These are phyloP conservation scores for Oncorhynchus nerka DNA, from an alignment of 2,113 vertebrate species.

Conservation along the genomic window DNA sequence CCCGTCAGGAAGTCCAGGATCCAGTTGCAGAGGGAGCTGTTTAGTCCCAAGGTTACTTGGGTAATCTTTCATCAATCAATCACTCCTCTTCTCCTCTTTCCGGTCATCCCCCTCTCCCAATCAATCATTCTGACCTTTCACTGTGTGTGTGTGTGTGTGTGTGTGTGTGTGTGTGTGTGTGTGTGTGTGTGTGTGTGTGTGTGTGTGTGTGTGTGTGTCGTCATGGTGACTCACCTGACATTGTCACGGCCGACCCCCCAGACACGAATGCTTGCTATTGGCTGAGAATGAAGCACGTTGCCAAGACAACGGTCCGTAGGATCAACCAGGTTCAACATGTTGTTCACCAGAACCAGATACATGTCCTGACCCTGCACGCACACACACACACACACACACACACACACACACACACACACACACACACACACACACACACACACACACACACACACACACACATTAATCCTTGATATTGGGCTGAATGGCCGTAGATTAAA, in stretches of 20 bases:
- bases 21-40: no score
- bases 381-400: slow-evolving; percentile 1
- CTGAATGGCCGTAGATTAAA: background rate
- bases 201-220: no score
- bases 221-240: slow-evolving; percentile 80
- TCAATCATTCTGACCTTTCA: no score
- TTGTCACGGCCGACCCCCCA: slow-evolving; percentile 98
- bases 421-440: background rate
- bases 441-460: background rate
- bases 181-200: no score
- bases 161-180: no score
- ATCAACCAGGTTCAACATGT: slow-evolving; percentile 93
- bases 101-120: no score
- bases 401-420: background rate
- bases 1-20: no score
- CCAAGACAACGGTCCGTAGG: slow-evolving; percentile 83
- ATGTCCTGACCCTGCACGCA: slow-evolving; percentile 91
- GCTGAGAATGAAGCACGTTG: slow-evolving; percentile 90
- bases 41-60: no score
- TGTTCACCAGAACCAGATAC: slow-evolving; percentile 94
- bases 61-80: no score
- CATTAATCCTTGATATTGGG: background rate
- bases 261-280: slow-evolving; percentile 94
- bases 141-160: no score
- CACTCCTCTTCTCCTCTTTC: no score